Percentiles rank a stretch among this genome's conserved stretches.
These are phyloP conservation scores for Pituophis catenifer DNA, from an alignment of 2,113 vertebrate genomes.

Conservation along the genomic window DNA sequence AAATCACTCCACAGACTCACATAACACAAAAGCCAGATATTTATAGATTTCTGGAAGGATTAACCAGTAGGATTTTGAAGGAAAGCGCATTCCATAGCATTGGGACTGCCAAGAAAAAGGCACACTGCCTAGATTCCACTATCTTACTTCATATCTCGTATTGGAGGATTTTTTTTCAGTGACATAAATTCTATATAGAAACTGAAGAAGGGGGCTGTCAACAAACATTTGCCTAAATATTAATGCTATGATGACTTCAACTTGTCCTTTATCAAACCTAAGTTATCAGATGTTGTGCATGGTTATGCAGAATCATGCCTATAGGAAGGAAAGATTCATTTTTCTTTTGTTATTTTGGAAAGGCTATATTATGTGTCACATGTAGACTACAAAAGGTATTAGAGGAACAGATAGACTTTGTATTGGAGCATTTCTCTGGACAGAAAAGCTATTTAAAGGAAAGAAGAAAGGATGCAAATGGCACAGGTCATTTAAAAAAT, in stretches of 20 bases:
- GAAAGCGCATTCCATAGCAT: not conserved
- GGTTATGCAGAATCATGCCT: not conserved
- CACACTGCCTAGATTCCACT: not conserved
- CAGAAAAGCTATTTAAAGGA: constrained; percentile 32
- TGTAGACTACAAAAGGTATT: not conserved
- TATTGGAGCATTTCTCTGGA: constrained; percentile 29
- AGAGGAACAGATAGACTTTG: not conserved
- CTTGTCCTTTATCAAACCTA: not conserved
- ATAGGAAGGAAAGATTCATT: not conserved
- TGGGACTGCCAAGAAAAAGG: not conserved
- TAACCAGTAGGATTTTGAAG: not conserved
- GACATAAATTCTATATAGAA: not conserved
- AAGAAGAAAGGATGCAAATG: constrained; percentile 41
- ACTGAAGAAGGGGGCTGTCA: not conserved
- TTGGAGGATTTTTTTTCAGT: not conserved
- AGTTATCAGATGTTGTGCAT: constrained; percentile 15
- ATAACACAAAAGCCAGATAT: not conserved
- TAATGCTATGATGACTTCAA: constrained; percentile 5
- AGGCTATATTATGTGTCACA: constrained; percentile 35
- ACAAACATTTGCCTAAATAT: not conserved
- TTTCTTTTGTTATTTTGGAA: not conserved
- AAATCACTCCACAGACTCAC: not conserved
- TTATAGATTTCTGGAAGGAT: not conserved
- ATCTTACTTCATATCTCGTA: not conserved
- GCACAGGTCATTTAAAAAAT: constrained; percentile 38